Percentiles rank a stretch among this genome's conserved stretches.
Evolutionary conservation across 2,113 vertebrate genomes (phyloP).

Genomic region (Okapia johnstoni): DNA sequence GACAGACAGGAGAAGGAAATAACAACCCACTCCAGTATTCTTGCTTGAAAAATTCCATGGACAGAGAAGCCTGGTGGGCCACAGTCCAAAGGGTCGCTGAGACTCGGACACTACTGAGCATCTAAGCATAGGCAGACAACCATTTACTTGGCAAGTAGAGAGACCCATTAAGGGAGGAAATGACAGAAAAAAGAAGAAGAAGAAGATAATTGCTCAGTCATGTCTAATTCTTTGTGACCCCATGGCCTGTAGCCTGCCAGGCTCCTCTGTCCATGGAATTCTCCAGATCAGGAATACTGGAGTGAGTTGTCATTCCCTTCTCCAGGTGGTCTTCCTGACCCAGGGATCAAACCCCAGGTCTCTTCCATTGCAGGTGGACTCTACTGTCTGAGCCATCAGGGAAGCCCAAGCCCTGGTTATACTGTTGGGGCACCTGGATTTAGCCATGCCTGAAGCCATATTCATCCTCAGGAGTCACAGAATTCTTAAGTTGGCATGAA

Average conservation of each 20-base stretch:
- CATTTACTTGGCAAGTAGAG: neutral
- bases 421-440: neutral
- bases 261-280: neutral
- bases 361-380: neutral
- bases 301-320: neutral
- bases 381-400: neutral
- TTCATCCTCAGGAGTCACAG: neutral
- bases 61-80: too few species aligned
- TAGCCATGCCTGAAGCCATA: neutral
- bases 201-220: rapidly evolving
- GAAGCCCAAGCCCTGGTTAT: neutral
- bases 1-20: neutral
- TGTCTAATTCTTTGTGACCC: rapidly evolving
- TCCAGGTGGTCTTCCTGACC: neutral
- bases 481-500: neutral
- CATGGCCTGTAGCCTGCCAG: neutral
- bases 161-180: neutral
- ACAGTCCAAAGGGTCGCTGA: too few species aligned
- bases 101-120: neutral
- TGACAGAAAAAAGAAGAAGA: neutral
- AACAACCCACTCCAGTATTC: too few species aligned
- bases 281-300: neutral
- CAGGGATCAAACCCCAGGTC: neutral
- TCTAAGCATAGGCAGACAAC: neutral
- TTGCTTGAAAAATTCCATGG: too few species aligned